phyloP scores from a whole-genome alignment of 1,140 invertebrate species.

The Riptortus pedestris region DNA sequence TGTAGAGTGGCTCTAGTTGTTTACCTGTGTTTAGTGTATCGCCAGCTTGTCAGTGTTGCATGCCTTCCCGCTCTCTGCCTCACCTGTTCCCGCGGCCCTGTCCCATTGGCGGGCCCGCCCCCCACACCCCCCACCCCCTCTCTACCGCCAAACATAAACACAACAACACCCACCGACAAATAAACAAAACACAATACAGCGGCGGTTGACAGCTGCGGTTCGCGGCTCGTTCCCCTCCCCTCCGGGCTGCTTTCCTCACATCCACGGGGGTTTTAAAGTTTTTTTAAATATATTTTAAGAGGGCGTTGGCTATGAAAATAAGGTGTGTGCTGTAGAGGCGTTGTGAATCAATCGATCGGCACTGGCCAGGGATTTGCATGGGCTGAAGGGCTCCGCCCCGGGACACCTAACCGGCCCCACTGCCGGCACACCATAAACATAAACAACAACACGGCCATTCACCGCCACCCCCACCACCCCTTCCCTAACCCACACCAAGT shows the following conservation, averaged over 20 bases:
- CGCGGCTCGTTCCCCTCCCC: background rate
- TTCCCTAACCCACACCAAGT: too few species aligned
- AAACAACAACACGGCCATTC: constrained; percentile 13
- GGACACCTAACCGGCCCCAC: too few species aligned
- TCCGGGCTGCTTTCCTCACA: background rate
- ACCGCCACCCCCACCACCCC: background rate
- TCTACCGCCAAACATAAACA: background rate
- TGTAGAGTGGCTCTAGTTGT: too few species aligned
- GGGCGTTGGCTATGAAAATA: constrained; percentile 4
- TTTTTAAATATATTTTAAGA: background rate
- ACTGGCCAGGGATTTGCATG: background rate
- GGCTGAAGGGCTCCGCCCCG: background rate
- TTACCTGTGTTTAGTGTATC: too few species aligned
- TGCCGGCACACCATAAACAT: constrained; percentile 16
- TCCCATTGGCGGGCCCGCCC: background rate
- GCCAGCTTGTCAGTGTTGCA: background rate
- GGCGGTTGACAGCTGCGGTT: background rate
- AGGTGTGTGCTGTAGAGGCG: background rate
- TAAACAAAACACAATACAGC: constrained; percentile 6
- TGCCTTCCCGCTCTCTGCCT: background rate
- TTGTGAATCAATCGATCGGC: constrained; percentile 2
- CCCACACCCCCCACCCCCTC: constrained; percentile 10
- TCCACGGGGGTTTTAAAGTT: background rate
- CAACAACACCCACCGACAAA: constrained; percentile 12
- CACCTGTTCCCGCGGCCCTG: constrained; percentile 2